Evolutionary conservation across 2,888 invertebrate species (phyloP).

Genomic region (Halocaridina rubra): DNA sequence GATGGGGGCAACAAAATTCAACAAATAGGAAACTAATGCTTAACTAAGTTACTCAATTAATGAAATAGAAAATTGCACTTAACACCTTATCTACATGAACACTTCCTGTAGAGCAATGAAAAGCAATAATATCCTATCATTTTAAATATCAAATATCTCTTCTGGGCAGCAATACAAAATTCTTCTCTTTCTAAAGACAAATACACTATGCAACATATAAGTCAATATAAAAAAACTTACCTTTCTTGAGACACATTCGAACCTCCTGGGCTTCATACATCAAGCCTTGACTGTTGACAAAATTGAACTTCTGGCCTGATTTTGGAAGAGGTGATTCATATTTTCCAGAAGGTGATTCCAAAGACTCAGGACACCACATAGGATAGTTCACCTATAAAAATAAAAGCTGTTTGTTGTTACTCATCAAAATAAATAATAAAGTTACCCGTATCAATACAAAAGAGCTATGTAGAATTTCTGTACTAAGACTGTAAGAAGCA

Average conservation of each 20-base stretch:
- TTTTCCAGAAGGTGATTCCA: conserved; percentile 42
- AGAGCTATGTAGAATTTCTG: no score
- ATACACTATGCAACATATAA: no score
- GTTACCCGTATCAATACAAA: no score
- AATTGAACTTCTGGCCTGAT: conserved; percentile 71
- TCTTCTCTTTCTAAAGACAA: no score
- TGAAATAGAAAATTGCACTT: conserved; percentile 2
- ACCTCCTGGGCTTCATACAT: conserved; percentile 84
- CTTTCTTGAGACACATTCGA: conserved; percentile 77
- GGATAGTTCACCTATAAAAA: conserved; percentile 32
- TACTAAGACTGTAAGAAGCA: no score
- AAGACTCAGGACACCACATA: conserved; percentile 13
- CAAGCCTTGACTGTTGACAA: conserved; percentile 79
- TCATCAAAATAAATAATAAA: neutral
- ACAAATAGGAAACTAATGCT: conserved; percentile 66
- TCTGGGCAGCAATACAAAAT: neutral
- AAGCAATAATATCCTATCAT: neutral
- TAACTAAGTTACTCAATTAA: neutral
- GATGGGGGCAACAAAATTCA: no score
- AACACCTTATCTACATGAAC: neutral
- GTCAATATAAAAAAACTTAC: no score
- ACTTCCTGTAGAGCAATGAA: neutral
- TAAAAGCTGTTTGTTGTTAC: neutral
- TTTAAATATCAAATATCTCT: neutral
- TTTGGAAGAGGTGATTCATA: conserved; percentile 6